Evolutionary conservation across 1,140 invertebrate genomes (phyloP).

Genomic region (Chionoecetes opilio): DNA sequence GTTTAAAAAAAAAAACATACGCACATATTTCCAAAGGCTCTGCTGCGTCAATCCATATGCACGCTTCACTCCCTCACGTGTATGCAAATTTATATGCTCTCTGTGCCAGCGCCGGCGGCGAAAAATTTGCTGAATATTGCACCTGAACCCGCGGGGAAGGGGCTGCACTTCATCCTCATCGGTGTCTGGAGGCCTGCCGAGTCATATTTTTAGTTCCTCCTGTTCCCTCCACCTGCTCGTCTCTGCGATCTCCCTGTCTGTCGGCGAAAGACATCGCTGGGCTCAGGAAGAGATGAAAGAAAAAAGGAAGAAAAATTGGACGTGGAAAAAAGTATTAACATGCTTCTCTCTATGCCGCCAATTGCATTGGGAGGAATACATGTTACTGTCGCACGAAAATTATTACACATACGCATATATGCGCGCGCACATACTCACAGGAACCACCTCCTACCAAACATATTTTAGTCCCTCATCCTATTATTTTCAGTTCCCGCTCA

Average conservation of each 20-base stretch:
- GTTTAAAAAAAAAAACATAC: no score
- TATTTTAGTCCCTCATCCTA: no score
- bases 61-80: not conserved
- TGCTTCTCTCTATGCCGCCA: not conserved
- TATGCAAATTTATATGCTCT: slow-evolving; percentile 8
- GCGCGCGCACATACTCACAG: no score
- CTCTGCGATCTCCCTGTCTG: not conserved
- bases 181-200: not conserved
- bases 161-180: no score
- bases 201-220: slow-evolving; percentile 17
- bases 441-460: no score
- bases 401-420: not conserved
- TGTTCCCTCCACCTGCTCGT: not conserved
- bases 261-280: not conserved
- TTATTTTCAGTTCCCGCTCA: no score
- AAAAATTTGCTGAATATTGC: slow-evolving; percentile 7
- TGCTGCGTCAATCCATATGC: no score
- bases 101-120: not conserved
- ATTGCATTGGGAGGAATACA: no score
- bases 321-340: not conserved
- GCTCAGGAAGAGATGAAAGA: not conserved
- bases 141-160: not conserved
- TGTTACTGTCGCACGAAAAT: no score
- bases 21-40: no score
- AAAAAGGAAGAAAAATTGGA: not conserved